A percentile compares a stretch with the other conserved stretches of the same genome.
Conservation (phyloP, 1,140 invertebrate species). For the Drosophila carrolli region DNA sequence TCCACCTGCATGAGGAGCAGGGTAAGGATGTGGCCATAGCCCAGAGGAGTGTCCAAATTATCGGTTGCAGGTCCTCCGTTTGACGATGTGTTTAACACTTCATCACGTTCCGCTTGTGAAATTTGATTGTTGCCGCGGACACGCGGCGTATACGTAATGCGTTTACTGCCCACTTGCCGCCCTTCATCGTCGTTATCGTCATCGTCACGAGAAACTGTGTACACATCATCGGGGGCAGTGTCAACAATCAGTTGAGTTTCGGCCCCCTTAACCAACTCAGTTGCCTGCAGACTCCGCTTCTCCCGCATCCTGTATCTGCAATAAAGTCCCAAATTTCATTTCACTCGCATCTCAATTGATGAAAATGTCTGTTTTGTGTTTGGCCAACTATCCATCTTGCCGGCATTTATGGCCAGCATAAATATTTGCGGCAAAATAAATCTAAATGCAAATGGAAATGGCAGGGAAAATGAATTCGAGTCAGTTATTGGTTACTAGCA, state of each 20-base stretch:
- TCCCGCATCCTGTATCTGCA: conserved; percentile 55
- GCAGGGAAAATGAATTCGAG: conserved; percentile 17
- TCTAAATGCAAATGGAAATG: conserved; percentile 58
- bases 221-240: conserved; percentile 47
- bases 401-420: conserved; percentile 34
- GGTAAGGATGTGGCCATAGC: conserved; percentile 53
- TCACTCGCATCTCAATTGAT: conserved; percentile 27
- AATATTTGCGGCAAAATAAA: conserved; percentile 68
- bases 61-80: conserved; percentile 5
- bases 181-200: conserved; percentile 18
- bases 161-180: conserved; percentile 54
- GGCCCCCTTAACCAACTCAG: conserved; percentile 1
- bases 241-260: conserved; percentile 51
- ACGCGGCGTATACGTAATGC: conserved; percentile 62
- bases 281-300: conserved; percentile 41
- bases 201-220: conserved; percentile 1
- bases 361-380: conserved; percentile 22
- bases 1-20: conserved; percentile 68
- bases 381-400: conserved; percentile 53
- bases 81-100: conserved; percentile 62
- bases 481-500: conserved; percentile 9
- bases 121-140: conserved; percentile 58
- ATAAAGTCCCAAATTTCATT: conserved; percentile 38
- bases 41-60: conserved; percentile 59
- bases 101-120: conserved; percentile 56